A percentile compares a stretch with the other conserved stretches of the same genome.
These are phyloP conservation scores for Papilio elwesi DNA, from an alignment of 2,888 invertebrate genomes.

Conservation along the genomic window DNA sequence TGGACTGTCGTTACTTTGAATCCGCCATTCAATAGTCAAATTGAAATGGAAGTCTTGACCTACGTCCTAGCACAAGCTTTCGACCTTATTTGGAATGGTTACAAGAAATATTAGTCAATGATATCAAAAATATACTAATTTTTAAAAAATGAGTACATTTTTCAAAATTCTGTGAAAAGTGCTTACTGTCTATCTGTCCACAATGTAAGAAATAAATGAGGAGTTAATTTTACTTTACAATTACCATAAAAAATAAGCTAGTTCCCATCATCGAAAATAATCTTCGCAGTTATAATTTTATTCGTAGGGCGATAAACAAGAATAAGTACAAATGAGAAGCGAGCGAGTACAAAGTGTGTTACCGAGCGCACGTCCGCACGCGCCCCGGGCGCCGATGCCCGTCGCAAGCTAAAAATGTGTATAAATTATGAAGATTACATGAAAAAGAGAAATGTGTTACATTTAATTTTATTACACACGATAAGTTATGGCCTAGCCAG, in stretches of 20 bases:
- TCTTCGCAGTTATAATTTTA: constrained; percentile 42
- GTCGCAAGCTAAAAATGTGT: constrained; percentile 80
- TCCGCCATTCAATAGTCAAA: too few species aligned
- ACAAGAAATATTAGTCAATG: too few species aligned
- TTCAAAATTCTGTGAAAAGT: too few species aligned
- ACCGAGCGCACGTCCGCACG: constrained; percentile 49
- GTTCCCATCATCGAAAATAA: background rate
- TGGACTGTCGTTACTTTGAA: too few species aligned
- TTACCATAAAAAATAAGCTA: background rate
- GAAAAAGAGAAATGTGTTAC: constrained; percentile 84
- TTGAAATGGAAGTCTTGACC: too few species aligned
- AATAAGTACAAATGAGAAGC: constrained; percentile 43
- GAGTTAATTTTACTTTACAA: background rate
- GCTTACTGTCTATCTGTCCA: too few species aligned
- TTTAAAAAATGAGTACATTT: too few species aligned
- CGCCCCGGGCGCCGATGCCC: constrained; percentile 72
- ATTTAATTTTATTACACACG: constrained; percentile 84
- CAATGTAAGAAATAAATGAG: too few species aligned
- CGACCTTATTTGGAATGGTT: too few species aligned
- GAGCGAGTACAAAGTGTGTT: constrained; percentile 50
- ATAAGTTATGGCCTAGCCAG: constrained; percentile 81
- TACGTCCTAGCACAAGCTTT: too few species aligned
- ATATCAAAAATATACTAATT: too few species aligned
- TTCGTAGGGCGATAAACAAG: constrained; percentile 52
- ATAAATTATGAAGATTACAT: constrained; percentile 84